These are phyloP conservation scores for Caenorhabditis sp. DNA, from an alignment of 2,888 invertebrate genomes.

Conservation along the genomic window DNA sequence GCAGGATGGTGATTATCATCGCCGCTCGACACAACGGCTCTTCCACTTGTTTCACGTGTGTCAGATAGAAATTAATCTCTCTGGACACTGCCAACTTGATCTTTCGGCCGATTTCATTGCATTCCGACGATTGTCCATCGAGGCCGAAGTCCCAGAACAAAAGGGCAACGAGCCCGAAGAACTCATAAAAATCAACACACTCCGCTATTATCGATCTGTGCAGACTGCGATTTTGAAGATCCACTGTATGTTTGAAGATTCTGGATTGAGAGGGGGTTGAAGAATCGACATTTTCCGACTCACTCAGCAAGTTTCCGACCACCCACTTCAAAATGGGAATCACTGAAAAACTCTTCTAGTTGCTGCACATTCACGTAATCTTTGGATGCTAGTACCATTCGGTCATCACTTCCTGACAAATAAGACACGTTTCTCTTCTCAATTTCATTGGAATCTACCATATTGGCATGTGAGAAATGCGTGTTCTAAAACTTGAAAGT, in stretches of 20 bases:
- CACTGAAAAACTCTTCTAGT: conserved; percentile 15
- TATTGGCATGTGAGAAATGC: conserved; percentile 13
- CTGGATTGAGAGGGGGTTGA: too few species aligned
- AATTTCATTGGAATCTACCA: neutral
- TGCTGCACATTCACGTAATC: conserved; percentile 4
- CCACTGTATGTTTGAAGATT: conserved; percentile 47
- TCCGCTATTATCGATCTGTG: conserved; percentile 27
- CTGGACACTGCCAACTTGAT: conserved; percentile 27
- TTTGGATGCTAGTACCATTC: conserved; percentile 4
- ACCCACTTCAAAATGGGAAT: conserved; percentile 3
- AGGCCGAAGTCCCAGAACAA: conserved; percentile 58
- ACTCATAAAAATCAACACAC: conserved; percentile 46
- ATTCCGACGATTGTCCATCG: conserved; percentile 49
- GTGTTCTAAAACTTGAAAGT: conserved; percentile 10
- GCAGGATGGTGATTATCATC: conserved; percentile 32
- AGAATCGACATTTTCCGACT: neutral
- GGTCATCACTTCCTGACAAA: neutral
- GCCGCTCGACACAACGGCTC: conserved; percentile 35
- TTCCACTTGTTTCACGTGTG: conserved; percentile 20
- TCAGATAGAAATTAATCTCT: conserved; percentile 47
- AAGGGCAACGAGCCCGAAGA: conserved; percentile 38
- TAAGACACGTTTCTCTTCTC: too few species aligned
- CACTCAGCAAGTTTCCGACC: conserved; percentile 23
- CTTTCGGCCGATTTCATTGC: conserved; percentile 18
- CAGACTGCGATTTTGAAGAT: conserved; percentile 35